A percentile compares a stretch with the other conserved stretches of the same genome.
Evolutionary conservation across 1,140 invertebrate species (phyloP).

Genomic region (Drosophila pseudoobscura): DNA sequence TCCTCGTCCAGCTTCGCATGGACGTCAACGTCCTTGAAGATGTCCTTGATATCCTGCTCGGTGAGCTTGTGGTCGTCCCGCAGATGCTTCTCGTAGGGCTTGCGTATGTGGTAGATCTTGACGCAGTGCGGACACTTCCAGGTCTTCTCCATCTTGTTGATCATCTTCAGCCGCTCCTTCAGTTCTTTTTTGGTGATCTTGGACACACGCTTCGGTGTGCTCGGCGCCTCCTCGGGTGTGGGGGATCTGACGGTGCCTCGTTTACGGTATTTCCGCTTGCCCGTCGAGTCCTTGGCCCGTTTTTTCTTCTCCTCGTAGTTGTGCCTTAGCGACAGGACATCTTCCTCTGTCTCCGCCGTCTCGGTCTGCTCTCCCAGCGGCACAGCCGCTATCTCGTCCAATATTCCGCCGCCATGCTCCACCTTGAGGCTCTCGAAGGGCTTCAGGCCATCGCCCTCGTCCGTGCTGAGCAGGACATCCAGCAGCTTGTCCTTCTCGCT

Average conservation of each 20-base stretch:
- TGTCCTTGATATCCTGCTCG: conserved; percentile 67
- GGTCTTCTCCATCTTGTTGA: conserved; percentile 74
- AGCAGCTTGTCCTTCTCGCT: conserved; percentile 75
- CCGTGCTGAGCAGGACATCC: conserved; percentile 58
- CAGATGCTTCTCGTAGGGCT: conserved; percentile 79
- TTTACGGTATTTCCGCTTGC: conserved; percentile 67
- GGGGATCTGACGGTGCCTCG: conserved; percentile 28
- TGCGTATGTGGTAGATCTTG: conserved; percentile 79
- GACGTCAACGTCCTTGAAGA: conserved; percentile 69
- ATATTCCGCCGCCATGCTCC: conserved; percentile 61
- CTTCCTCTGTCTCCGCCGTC: conserved; percentile 53
- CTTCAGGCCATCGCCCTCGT: conserved; percentile 58
- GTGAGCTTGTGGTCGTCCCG: conserved; percentile 69
- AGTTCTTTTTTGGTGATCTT: conserved; percentile 72
- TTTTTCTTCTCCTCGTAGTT: conserved; percentile 9
- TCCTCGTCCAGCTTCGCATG: conserved; percentile 66
- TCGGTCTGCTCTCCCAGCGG: conserved; percentile 54
- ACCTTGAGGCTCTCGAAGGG: conserved; percentile 66
- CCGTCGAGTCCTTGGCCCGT: conserved; percentile 28
- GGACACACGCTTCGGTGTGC: conserved; percentile 58
- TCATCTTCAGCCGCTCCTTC: conserved; percentile 71
- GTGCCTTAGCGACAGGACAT: conserved; percentile 59
- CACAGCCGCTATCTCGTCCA: conserved; percentile 74
- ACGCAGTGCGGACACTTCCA: conserved; percentile 79
- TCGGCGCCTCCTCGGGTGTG: conserved; percentile 14